These are phyloP conservation scores for Pemphigus obesinymphae DNA, from an alignment of 1,140 invertebrate genomes.

Conservation along the genomic window DNA sequence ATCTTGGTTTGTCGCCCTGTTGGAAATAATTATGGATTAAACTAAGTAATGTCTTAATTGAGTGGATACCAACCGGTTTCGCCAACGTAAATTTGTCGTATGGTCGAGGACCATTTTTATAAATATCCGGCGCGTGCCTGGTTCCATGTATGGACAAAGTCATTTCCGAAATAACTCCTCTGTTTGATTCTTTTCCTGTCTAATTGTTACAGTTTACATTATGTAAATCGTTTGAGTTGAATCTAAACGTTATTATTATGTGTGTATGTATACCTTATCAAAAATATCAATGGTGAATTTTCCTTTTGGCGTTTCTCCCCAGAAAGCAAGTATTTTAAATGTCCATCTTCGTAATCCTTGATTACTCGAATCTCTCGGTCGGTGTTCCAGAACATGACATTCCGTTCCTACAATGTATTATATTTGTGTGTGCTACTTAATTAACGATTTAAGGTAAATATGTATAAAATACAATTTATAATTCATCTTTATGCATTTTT, in stretches of 20 bases:
- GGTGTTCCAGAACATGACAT: constrained; percentile 63
- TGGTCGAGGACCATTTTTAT: background rate
- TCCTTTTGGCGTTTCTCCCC: constrained; percentile 79
- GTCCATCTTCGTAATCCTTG: constrained; percentile 77
- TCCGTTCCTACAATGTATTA: constrained; percentile 62
- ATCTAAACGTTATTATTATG: too few relatives aligned
- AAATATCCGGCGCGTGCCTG: background rate
- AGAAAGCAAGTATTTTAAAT: constrained; percentile 84
- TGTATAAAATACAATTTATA: too few relatives aligned
- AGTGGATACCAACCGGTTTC: background rate
- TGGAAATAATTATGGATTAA: too few relatives aligned
- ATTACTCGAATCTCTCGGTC: constrained; percentile 64
- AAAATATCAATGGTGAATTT: constrained; percentile 64
- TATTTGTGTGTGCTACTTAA: too few relatives aligned
- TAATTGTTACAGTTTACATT: too few relatives aligned
- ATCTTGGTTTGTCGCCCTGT: too few relatives aligned
- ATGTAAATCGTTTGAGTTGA: background rate
- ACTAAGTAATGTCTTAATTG: too few relatives aligned
- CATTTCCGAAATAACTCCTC: constrained; percentile 5
- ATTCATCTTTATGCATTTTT: too few relatives aligned
- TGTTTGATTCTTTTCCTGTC: background rate
- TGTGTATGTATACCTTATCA: constrained; percentile 65
- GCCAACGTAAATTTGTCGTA: background rate
- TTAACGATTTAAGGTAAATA: too few relatives aligned
- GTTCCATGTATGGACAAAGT: constrained; percentile 9